Percentiles rank a stretch among this genome's conserved stretches.
phyloP scores from a whole-genome alignment of 1,140 invertebrate species.

The Cotesia typhae region DNA sequence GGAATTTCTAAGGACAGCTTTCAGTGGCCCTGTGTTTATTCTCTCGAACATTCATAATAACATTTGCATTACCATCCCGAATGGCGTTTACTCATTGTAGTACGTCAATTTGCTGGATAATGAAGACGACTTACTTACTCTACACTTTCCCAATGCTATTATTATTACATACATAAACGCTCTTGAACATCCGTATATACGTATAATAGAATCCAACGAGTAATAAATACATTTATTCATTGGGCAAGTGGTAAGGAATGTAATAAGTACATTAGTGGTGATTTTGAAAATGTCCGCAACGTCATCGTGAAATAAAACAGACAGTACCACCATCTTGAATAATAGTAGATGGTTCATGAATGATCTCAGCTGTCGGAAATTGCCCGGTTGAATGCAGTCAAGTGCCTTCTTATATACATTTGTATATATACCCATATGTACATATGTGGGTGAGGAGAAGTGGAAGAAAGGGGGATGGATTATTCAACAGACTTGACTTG shows the following conservation, averaged over 20 bases:
- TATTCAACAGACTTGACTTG: constrained; percentile 18
- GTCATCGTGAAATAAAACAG: neutral
- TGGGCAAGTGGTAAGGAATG: neutral
- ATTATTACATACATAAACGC: neutral
- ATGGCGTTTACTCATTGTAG: neutral
- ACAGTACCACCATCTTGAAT: constrained; percentile 8
- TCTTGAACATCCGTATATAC: neutral
- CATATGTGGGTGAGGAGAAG: too few species aligned
- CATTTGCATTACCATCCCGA: constrained; percentile 1
- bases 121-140: neutral
- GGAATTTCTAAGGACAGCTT: constrained; percentile 10
- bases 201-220: neutral
- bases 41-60: constrained; percentile 15
- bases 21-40: constrained; percentile 17
- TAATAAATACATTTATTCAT: too few species aligned
- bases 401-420: constrained; percentile 19
- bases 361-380: constrained; percentile 37
- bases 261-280: neutral
- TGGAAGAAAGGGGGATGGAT: constrained; percentile 27
- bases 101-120: too few species aligned
- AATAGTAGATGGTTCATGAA: constrained; percentile 32
- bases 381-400: constrained; percentile 31
- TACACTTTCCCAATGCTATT: neutral
- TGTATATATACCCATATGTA: neutral
- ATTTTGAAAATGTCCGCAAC: neutral